Evolutionary conservation across 2,888 invertebrate species (phyloP), one percentile per base, ranked within the genome.

Genomic region (Plutella xylostella): DNA sequence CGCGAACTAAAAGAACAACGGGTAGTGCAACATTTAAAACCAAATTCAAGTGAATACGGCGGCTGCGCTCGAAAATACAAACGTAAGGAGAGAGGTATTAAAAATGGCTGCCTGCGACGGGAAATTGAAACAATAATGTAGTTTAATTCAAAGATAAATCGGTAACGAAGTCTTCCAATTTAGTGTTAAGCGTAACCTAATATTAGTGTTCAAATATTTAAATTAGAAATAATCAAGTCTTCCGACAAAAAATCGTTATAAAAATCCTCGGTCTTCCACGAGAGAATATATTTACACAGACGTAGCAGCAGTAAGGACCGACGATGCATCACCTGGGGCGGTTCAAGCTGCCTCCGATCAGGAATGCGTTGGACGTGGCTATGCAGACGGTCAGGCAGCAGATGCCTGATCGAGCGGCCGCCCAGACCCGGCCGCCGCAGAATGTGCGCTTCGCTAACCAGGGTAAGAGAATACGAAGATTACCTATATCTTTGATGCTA

Each of bases 321-420:
- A 79, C 72, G 73, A 66, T 77, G 45, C 76, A 82, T 51, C 53
- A 82, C 50, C 53, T 84, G 47, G 86, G 88, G 30, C 86, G 87
- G 49, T 86, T 90, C 55, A 87, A 87, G 61, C 66, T 94, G 58
- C 91, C 92, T 40, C 91, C 92, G 30, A 62, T 92, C 51, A 88
- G 88, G 65, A 92, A 92, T 65, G 90, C 92, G 34, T 66, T 93
- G 61, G 92, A 92, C 65, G 93, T 93, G 52, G 92, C 93, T 19
- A 89, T 92, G 88, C 93, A 93, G 73, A 91, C 93, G 17, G 87
- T 92, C 40, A 87, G 91, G 57, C 91, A 93, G 65, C 87, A 90
- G 61, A 88, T 93, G 63, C 93, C 94, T 42, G 89, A 90, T 34
- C 89, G 88, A 59, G 66, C 78, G 7, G 82, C 85, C 2, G 79